Evolutionary conservation across 2,888 invertebrate genomes (phyloP).

Genomic region (Xestia ashworthii): DNA sequence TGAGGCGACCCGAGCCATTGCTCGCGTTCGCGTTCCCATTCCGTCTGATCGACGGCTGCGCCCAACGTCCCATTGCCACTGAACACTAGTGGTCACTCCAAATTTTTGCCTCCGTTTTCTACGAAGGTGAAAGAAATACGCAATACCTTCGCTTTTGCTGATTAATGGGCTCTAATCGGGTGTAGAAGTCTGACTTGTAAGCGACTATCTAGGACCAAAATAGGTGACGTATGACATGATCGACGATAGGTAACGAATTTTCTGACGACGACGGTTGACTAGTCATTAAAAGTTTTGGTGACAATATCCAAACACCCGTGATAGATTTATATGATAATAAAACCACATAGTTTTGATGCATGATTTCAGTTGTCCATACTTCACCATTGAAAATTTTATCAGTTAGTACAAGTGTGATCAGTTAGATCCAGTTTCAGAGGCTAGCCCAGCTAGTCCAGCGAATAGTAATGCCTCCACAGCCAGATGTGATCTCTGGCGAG

Average conservation of each 20-base stretch:
- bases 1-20: conserved; percentile 73
- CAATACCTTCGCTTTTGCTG: conserved; percentile 31
- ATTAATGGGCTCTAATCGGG: conserved; percentile 25
- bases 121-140: conserved; percentile 32
- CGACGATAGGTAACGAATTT: background rate
- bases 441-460: no score
- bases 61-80: conserved; percentile 48
- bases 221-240: background rate
- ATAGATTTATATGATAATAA: background rate
- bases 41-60: conserved; percentile 49
- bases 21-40: conserved; percentile 76
- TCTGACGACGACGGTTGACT: no score
- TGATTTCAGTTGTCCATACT: background rate
- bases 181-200: conserved; percentile 23
- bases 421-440: no score
- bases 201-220: background rate
- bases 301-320: background rate
- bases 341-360: background rate
- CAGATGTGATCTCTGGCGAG: no score
- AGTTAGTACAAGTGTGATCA: no score
- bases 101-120: conserved; percentile 46
- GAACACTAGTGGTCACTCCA: conserved; percentile 14
- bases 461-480: no score
- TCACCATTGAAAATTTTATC: conserved; percentile 8
- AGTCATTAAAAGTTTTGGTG: conserved; percentile 17